phyloP scores from a whole-genome alignment of 1,140 invertebrate genomes.

The Mamestra configurata region DNA sequence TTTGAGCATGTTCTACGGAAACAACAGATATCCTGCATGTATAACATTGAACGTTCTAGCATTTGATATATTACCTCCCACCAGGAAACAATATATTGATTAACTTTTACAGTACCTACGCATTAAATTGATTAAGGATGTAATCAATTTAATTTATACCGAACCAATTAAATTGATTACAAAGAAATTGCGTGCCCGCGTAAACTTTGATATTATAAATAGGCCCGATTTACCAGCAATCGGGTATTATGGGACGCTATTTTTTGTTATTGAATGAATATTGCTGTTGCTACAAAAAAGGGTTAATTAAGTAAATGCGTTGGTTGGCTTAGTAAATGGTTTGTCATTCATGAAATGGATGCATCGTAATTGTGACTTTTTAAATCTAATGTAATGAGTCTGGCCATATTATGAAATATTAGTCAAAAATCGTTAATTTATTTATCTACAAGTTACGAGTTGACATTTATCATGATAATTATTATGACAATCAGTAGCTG shows the following conservation, averaged over 20 bases:
- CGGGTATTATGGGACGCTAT: background rate
- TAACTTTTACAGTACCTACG: background rate
- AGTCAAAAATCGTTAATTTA: too few relatives aligned
- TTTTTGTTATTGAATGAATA: slow-evolving; percentile 11
- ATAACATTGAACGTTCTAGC: background rate
- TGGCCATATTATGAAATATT: too few relatives aligned
- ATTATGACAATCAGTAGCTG: too few relatives aligned
- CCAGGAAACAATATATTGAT: background rate
- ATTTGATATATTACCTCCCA: background rate
- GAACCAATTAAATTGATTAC: background rate
- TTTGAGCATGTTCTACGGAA: background rate
- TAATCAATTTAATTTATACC: slow-evolving; percentile 13
- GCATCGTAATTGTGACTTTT: background rate
- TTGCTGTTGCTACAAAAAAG: slow-evolving; percentile 15
- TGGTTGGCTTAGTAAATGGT: background rate
- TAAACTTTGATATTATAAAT: slow-evolving; percentile 18
- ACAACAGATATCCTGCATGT: background rate
- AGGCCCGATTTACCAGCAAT: background rate
- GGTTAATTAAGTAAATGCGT: slow-evolving; percentile 23
- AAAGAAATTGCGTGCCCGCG: slow-evolving; percentile 5
- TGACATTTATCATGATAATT: too few relatives aligned
- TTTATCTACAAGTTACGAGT: too few relatives aligned
- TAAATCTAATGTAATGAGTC: too few relatives aligned
- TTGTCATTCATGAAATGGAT: background rate
- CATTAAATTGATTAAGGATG: slow-evolving; percentile 19